Percentiles rank a stretch among this genome's conserved stretches.
Evolutionary conservation across 2,113 vertebrate genomes (phyloP).

Genomic region (Toxotes jaculatrix): DNA sequence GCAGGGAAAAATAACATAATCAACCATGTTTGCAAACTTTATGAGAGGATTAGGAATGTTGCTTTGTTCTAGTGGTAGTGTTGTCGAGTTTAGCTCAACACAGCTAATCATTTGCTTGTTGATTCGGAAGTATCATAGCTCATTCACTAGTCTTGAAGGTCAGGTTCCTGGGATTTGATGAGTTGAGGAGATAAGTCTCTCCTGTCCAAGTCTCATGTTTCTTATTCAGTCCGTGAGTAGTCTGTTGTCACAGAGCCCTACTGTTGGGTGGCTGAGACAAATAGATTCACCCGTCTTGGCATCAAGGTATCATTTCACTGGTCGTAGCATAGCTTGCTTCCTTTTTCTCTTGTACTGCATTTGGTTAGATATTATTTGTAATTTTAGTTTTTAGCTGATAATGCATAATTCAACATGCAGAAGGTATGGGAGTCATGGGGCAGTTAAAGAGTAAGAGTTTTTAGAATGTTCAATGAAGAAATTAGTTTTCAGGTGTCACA

Average conservation of each 20-base stretch:
- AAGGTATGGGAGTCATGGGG: not conserved
- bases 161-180: constrained; percentile 53
- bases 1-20: not conserved
- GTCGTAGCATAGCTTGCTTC: not conserved
- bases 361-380: not conserved
- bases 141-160: constrained; percentile 22
- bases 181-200: constrained; percentile 37
- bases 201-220: constrained; percentile 55
- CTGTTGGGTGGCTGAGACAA: constrained; percentile 2
- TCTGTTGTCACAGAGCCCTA: constrained; percentile 13
- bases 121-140: constrained; percentile 8
- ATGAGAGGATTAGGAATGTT: not conserved
- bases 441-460: not conserved
- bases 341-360: not conserved
- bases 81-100: not conserved
- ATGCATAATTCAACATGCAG: not conserved
- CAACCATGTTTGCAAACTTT: not conserved
- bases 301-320: constrained; percentile 19
- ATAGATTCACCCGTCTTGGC: constrained; percentile 10
- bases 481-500: not conserved
- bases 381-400: not conserved
- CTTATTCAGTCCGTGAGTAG: constrained; percentile 20
- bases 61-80: not conserved
- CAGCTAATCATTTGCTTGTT: constrained; percentile 14
- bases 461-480: not conserved